Evolutionary conservation across 23 tunicate genomes (phyloP), one percentile per base, ranked within the genome.

Genomic region (Phallusia fumigata): DNA sequence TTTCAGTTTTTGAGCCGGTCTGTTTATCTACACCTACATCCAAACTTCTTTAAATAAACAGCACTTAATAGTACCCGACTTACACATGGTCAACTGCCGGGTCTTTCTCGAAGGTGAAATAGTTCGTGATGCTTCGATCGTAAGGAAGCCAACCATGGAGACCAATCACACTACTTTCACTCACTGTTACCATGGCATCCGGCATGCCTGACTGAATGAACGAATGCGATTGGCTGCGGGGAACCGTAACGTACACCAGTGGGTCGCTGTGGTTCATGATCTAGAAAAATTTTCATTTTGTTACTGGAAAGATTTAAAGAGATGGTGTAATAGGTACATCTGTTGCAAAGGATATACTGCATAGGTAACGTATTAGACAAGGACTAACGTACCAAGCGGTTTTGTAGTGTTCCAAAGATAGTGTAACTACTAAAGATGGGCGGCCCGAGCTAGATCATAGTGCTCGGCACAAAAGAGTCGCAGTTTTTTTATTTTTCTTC

Each of bases 141-240:
- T 87, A 94, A 2, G 98, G 98, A 33, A 94, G 83, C 98, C 98
- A 94, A 0, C 94, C 91, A 69, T 94, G 98, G 18, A 78, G 30
- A 13, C 98, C 98, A 50, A 94, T 86, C 86, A 94, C 88, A 53
- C 98, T 90, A 49, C 78, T 33, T 64, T 94, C 92, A 52, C 98
- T 94, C 87, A 94, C 80, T 19, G 98, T 94, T 33, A 89, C 86
- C 94, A 94, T 77, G 77, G 87, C 80, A 82, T 94, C 98, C 30
- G 98, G 90, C 98, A 94, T 94, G 51, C 98, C 98, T 24, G 94
- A 87, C 79, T 94, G 98, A 36, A 94, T 94, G 52, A 94, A 88
- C 32, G 98, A 94, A 82, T 91, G 93, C 31, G 95, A 83, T 86
- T 94, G 98, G 85, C 75, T 90, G 76, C 81, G 82, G 3, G 98